phyloP scores from a whole-genome alignment of 2,888 invertebrate genomes.

The Dioctria rufipes region DNA sequence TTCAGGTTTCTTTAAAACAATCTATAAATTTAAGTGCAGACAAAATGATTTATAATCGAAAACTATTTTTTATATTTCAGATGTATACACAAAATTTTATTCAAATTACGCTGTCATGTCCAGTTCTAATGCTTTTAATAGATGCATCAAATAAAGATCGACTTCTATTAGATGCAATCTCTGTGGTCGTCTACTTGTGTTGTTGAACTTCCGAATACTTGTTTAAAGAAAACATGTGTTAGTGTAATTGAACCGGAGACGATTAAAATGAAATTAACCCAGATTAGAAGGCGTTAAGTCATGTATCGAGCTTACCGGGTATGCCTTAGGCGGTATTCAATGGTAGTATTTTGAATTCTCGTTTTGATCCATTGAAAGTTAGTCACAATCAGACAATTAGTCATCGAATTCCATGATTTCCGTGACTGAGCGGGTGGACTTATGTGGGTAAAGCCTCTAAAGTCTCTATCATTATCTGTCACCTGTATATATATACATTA shows the following conservation, averaged over 20 bases:
- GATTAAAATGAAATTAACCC: slow-evolving; percentile 54
- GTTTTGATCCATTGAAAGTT: slow-evolving; percentile 30
- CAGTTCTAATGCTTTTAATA: slow-evolving; percentile 3
- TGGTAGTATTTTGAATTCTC: slow-evolving; percentile 6
- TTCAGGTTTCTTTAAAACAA: no score
- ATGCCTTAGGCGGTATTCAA: neutral
- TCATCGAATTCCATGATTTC: slow-evolving; percentile 8
- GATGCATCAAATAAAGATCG: slow-evolving; percentile 19
- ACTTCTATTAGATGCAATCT: no score
- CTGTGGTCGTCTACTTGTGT: no score
- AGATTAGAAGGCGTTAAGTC: slow-evolving; percentile 53
- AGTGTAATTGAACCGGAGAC: slow-evolving; percentile 44
- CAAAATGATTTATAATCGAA: slow-evolving; percentile 34
- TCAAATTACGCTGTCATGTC: slow-evolving; percentile 37
- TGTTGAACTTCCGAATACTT: slow-evolving; percentile 10
- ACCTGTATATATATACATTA: neutral
- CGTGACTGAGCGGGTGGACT: neutral
- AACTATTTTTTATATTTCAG: neutral
- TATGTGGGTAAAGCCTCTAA: neutral
- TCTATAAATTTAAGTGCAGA: neutral
- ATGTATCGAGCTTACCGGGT: neutral
- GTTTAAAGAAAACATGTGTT: slow-evolving; percentile 40
- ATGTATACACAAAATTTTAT: slow-evolving; percentile 23
- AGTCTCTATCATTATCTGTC: neutral
- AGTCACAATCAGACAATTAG: slow-evolving; percentile 17